Base-by-base conservation (phyloP, 1,140 invertebrate species). In the Dendroctonus valens region DNA sequence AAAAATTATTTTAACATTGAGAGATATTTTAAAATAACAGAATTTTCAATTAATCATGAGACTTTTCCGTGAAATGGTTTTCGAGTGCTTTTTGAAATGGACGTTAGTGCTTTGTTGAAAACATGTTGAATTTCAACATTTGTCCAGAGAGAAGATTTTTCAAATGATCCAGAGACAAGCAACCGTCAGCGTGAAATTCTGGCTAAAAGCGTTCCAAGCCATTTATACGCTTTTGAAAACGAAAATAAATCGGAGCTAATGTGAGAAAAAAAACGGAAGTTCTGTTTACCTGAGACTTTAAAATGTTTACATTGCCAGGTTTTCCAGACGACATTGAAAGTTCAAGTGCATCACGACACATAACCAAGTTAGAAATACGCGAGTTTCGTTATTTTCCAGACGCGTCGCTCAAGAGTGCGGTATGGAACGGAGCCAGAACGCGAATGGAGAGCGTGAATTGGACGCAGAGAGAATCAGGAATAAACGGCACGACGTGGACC, bases 271-370 rank as follows among this genome's bases (percentile, higher is more conserved):
- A 59, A 46, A 44, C 14, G 40, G 3, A 2, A 55, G 39, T 55
- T 11, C 12, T 46, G 38, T 59, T 65, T 65, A 65, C 63, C 63
- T 65, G 63, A 65, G 46, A 65, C 14, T 59, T 52, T 58, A 48
- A 48, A 67, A 40, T 60, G 50, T 67, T 67, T 67, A 67, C 58
- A 67, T 60, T 38, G 41, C 50, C 6, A 41, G 41, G 6, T 54
- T 49, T 55, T 67, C 65, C 52, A 46, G 3, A 41, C 6, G 14
- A 7, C 15, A 60, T 12, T 41, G 44, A 67, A 59, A 61, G 65
- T 67, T 66, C 42, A 54, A 67, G 57, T 67, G 53, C 38, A 61
- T 53, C 63, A 59, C 63, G 46, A 49, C 58, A 67, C 65, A 67
- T 55, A 60, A 67, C 58, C 60, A 54, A 51, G 52, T 49, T 67